Evolutionary conservation across 2,113 vertebrate genomes (phyloP).

Genomic region (Synchiropus splendidus): DNA sequence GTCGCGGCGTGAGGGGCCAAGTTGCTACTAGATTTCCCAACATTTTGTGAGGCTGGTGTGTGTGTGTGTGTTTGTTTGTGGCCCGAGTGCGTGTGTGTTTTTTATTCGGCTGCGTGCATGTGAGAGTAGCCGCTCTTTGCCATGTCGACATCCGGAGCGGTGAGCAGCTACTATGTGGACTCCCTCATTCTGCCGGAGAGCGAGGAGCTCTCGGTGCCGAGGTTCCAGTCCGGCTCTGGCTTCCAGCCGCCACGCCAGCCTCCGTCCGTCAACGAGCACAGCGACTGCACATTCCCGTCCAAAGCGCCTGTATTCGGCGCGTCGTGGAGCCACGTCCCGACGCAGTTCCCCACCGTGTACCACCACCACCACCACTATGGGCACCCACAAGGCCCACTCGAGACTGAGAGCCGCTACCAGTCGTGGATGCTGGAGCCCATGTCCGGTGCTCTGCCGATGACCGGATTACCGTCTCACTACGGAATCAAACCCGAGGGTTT

Average conservation of each 20-base stretch:
- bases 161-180: constrained; percentile 94
- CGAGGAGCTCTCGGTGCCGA: constrained; percentile 79
- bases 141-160: constrained; percentile 88
- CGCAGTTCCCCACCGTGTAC: constrained; percentile 77
- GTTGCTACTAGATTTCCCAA: constrained; percentile 95
- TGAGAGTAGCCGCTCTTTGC: constrained; percentile 50
- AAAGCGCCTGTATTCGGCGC: constrained; percentile 82
- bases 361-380: constrained; percentile 82
- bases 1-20: constrained; percentile 86
- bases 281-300: constrained; percentile 86
- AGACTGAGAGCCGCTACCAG: constrained; percentile 85
- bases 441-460: constrained; percentile 82
- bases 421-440: constrained; percentile 89
- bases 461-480: constrained; percentile 85
- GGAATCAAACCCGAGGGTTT: constrained; percentile 88
- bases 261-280: constrained; percentile 73
- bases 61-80: constrained; percentile 58
- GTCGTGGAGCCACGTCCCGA: constrained; percentile 83
- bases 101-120: constrained; percentile 46
- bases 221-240: constrained; percentile 73
- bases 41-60: constrained; percentile 82
- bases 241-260: constrained; percentile 72
- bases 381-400: constrained; percentile 76
- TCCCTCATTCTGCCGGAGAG: constrained; percentile 84
- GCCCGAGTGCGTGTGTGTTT: constrained; percentile 40